Percentiles rank a stretch among this genome's conserved stretches.
Conservation (phyloP, 2,113 vertebrate genomes). For the Panthera leo region DNA sequence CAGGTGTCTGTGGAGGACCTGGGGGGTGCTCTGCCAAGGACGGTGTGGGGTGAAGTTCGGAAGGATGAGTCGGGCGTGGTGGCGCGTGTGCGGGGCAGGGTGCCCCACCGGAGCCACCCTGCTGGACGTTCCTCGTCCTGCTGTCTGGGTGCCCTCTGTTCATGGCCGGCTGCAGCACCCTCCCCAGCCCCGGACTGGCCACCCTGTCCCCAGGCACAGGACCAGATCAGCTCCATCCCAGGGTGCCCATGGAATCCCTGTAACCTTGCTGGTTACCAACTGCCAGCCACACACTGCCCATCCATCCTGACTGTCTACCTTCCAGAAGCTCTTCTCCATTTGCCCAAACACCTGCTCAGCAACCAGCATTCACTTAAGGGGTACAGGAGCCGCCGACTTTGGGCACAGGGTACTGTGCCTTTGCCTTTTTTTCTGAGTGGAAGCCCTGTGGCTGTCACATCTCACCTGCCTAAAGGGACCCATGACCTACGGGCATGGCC, state of each 20-base stretch:
- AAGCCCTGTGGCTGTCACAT: neutral
- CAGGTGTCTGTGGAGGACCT: neutral
- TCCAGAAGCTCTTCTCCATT: neutral
- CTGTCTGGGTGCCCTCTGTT: neutral
- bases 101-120: neutral
- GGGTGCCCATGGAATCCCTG: neutral
- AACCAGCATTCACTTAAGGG: neutral
- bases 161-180: neutral
- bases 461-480: neutral
- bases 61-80: neutral
- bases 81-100: neutral
- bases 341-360: neutral
- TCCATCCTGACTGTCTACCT: neutral
- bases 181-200: neutral
- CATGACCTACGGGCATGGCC: neutral
- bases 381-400: neutral
- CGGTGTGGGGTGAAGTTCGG: neutral
- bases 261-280: neutral
- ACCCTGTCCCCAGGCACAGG: neutral
- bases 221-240: neutral
- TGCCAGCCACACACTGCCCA: neutral
- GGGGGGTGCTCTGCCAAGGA: neutral
- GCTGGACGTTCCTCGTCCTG: neutral
- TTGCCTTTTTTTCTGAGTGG: neutral
- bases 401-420: neutral